Evolutionary conservation across 2,888 invertebrate genomes (phyloP), one percentile per base, ranked within the genome.

Genomic region (Pseudococcus jackbeardsleyi): DNA sequence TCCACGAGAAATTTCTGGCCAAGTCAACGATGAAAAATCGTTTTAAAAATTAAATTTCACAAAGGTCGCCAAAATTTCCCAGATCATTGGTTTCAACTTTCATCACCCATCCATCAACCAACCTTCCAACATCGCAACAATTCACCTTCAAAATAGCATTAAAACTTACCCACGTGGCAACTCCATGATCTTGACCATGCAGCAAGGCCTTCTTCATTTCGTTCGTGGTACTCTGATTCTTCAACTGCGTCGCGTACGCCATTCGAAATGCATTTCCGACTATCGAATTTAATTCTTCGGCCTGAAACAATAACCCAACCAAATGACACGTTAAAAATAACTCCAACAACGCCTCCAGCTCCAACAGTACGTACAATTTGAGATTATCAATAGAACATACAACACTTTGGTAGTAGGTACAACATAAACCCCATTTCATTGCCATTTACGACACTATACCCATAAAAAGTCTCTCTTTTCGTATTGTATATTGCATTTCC

Each of bases 181-280:
- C 33, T 33, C 64, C 64, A 72, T 86, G 64, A 64, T 86, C 64
- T 39, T 68, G 59, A 3, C 72, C 72, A n/a, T 68, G 68, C 59
- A 72, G 15, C 33, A 86, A 46, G 17, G 42, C 59, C 59, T 68
- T 39, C 17, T 86, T 86, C 85, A 59, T 54, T 54, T 85, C 85
- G 26, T 26, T 59, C 11, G 11, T 68, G 26, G 88, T 26, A 82
- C 39, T 84, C 22, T 88, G 88, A 46, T 59, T 88, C 92, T 96
- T 95, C 92, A 96, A 93, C 92, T 96, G 96, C 91, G 95, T 95
- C 91, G 96, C 96, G 93, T 96, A 96, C 91, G 97, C 96, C 95
- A 96, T 96, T 92, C 96, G 96, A 93, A 97, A 96, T 91, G 96
- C 96, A 95, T 96, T 96, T 92, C 96, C 96, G 91, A 96, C 95